Percentiles rank a stretch among this genome's conserved stretches.
Evolutionary conservation across 2,797 vertebrate genomes (phyloP).

Genomic region (Acanthiza pusilla): DNA sequence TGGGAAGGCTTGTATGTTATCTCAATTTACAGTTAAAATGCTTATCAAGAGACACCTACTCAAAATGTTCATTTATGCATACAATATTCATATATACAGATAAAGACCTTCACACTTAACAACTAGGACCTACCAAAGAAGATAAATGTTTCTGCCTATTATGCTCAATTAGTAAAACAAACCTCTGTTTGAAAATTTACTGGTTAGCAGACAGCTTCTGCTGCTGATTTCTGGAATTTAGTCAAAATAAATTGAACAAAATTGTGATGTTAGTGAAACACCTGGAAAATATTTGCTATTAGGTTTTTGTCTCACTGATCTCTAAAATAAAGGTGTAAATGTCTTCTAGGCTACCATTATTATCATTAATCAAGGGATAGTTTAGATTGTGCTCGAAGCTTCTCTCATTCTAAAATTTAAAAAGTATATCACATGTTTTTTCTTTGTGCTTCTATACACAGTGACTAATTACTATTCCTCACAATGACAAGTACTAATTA

Average conservation of each 20-base stretch:
- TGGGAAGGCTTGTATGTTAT: neutral
- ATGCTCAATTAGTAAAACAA: neutral
- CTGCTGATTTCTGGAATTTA: neutral
- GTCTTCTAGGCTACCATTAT: neutral
- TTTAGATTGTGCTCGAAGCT: neutral
- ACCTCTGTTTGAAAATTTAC: neutral
- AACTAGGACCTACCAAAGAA: neutral
- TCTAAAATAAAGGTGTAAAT: neutral
- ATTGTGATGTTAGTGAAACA: neutral
- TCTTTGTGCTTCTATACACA: neutral
- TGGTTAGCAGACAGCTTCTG: neutral
- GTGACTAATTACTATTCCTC: neutral
- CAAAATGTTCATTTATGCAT: neutral
- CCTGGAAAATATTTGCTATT: neutral
- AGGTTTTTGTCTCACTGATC: neutral
- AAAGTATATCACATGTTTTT: neutral
- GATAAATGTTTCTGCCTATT: neutral
- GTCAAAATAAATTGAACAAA: neutral
- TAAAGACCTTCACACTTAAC: neutral
- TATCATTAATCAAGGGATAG: neutral
- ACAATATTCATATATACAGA: neutral
- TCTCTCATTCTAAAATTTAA: neutral
- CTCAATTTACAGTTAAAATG: neutral
- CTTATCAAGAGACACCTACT: neutral
- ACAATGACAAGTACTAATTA: neutral